Evolutionary conservation across 2,797 vertebrate species (phyloP).

Genomic region (Oryzias dopingdopingensis): DNA sequence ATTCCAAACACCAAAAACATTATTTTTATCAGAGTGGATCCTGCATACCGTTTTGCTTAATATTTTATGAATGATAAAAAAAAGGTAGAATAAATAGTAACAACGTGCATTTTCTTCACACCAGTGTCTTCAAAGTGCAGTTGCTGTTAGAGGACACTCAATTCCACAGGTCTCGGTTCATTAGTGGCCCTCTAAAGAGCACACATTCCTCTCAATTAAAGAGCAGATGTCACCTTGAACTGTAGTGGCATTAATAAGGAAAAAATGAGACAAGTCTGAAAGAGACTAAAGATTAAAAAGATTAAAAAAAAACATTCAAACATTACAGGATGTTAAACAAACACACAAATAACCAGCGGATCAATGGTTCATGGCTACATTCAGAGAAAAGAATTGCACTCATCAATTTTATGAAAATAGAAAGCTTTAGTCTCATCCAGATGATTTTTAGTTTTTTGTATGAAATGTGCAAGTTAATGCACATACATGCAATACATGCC

Average conservation of each 20-base stretch:
- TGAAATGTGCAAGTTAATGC: no score
- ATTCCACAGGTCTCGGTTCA: constrained; percentile 36
- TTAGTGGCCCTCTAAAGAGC: constrained; percentile 50
- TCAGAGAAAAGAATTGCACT: background rate
- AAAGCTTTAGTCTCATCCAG: no score
- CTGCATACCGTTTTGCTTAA: no score
- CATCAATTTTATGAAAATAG: no score
- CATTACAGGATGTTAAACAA: background rate
- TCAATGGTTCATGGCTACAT: background rate
- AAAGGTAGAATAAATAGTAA: no score
- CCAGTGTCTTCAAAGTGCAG: constrained; percentile 28
- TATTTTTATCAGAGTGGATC: no score
- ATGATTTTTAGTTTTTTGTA: no score
- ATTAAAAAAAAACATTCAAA: background rate
- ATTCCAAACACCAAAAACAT: no score
- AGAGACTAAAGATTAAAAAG: constrained; percentile 1
- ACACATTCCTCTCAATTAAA: constrained; percentile 53
- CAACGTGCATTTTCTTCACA: constrained; percentile 4
- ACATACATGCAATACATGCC: no score
- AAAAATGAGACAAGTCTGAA: constrained; percentile 16
- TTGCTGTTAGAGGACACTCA: constrained; percentile 45
- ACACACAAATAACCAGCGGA: background rate
- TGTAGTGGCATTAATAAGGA: constrained; percentile 3
- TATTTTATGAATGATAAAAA: no score
- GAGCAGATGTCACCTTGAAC: constrained; percentile 65